Conservation (phyloP, 2,888 invertebrate genomes). For the Byasa hedistus region DNA sequence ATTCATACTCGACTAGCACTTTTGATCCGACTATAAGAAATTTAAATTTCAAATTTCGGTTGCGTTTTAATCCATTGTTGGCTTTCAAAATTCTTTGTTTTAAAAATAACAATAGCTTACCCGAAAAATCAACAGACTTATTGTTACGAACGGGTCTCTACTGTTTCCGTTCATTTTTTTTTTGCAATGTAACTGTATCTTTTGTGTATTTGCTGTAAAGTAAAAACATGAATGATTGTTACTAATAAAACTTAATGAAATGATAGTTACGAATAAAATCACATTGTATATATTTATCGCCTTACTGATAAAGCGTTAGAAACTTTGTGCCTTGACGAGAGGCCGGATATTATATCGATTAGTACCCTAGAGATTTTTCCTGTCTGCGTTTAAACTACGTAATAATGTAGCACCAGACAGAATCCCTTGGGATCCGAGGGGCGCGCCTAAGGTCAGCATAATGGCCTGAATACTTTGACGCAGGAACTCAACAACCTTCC, state of each 20-base stretch:
- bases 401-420: no score
- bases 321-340: no score
- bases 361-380: no score
- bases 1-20: slow-evolving; percentile 2
- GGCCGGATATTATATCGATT: no score
- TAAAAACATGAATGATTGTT: neutral
- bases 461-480: no score
- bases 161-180: slow-evolving; percentile 5
- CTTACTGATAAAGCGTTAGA: no score
- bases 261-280: no score
- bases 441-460: no score
- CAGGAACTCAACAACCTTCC: no score
- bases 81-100: slow-evolving; percentile 18
- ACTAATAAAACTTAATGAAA: neutral
- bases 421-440: no score
- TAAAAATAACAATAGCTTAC: slow-evolving; percentile 22
- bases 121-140: slow-evolving; percentile 25
- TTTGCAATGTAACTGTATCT: slow-evolving; percentile 9
- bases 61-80: slow-evolving; percentile 6
- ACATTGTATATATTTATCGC: no score
- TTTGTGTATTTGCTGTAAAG: neutral
- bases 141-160: slow-evolving; percentile 10
- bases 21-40: neutral
- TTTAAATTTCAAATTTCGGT: slow-evolving; percentile 17
- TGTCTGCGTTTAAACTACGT: no score